These are phyloP conservation scores for Xanthostigma xanthostigma DNA, from an alignment of 2,888 invertebrate genomes.

Conservation along the genomic window DNA sequence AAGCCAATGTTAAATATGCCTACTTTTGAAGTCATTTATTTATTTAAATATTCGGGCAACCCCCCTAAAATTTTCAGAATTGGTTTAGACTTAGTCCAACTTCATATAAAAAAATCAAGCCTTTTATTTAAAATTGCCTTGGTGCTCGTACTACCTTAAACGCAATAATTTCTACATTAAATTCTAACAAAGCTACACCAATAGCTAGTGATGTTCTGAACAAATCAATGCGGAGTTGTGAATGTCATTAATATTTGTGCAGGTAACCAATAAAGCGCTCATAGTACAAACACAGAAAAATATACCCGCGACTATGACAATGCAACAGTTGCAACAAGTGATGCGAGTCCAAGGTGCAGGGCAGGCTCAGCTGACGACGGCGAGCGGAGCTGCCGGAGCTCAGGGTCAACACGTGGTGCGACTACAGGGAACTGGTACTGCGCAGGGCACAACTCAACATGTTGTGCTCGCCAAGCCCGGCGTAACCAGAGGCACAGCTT, in stretches of 20 bases:
- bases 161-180: too few relatives aligned
- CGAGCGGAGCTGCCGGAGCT: conserved; percentile 11
- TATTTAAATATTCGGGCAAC: too few relatives aligned
- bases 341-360: conserved; percentile 31
- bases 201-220: not conserved
- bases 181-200: too few relatives aligned
- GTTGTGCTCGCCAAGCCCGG: conserved; percentile 45
- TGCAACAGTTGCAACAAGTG: conserved; percentile 62
- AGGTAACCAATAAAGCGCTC: conserved; percentile 26
- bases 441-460: conserved; percentile 35
- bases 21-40: too few relatives aligned
- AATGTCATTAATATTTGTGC: conserved; percentile 16
- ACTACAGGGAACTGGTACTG: conserved; percentile 18
- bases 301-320: conserved; percentile 46
- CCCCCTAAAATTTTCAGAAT: too few relatives aligned
- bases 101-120: too few relatives aligned
- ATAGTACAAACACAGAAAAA: conserved; percentile 54
- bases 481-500: conserved; percentile 51
- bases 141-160: too few relatives aligned
- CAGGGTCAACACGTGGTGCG: conserved; percentile 5
- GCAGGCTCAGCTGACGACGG: conserved; percentile 10
- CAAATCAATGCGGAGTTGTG: not conserved
- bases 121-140: too few relatives aligned
- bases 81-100: too few relatives aligned
- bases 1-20: too few relatives aligned